Conservation (phyloP, 2,888 invertebrate species). For the Eristalinus sepulchralis region DNA sequence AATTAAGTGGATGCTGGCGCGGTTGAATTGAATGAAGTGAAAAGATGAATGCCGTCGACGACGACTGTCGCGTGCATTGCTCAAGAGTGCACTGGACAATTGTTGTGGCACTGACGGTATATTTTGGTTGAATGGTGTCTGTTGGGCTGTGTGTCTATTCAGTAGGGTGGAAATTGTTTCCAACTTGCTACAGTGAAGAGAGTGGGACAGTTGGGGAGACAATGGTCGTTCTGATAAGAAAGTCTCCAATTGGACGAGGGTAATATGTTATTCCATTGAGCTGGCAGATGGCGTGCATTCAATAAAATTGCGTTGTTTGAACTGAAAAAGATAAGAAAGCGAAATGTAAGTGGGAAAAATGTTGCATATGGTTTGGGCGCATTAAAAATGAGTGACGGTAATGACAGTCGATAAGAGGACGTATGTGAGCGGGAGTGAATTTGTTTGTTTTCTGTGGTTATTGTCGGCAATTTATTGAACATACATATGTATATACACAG, state of each 20-base stretch:
- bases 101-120: slow-evolving; percentile 18
- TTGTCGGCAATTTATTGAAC: neutral
- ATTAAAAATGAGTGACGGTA: neutral
- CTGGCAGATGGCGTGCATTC: slow-evolving; percentile 11
- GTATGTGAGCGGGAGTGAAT: neutral
- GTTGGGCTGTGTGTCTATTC: slow-evolving; percentile 8
- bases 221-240: slow-evolving; percentile 17
- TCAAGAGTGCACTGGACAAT: slow-evolving; percentile 45
- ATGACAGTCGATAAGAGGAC: neutral
- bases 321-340: neutral
- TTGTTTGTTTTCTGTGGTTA: neutral
- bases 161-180: slow-evolving; percentile 56
- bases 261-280: neutral
- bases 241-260: slow-evolving; percentile 32
- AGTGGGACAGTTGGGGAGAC: slow-evolving; percentile 4
- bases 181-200: slow-evolving; percentile 10
- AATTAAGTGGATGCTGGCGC: neutral
- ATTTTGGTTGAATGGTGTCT: slow-evolving; percentile 40
- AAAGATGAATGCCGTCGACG: slow-evolving; percentile 10
- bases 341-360: neutral
- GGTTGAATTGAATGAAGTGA: neutral
- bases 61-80: slow-evolving; percentile 63
- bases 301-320: neutral
- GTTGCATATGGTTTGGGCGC: neutral
- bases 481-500: too few relatives aligned